Conservation (phyloP, 1,140 invertebrate genomes). For the Elymnias hypermnestra region DNA sequence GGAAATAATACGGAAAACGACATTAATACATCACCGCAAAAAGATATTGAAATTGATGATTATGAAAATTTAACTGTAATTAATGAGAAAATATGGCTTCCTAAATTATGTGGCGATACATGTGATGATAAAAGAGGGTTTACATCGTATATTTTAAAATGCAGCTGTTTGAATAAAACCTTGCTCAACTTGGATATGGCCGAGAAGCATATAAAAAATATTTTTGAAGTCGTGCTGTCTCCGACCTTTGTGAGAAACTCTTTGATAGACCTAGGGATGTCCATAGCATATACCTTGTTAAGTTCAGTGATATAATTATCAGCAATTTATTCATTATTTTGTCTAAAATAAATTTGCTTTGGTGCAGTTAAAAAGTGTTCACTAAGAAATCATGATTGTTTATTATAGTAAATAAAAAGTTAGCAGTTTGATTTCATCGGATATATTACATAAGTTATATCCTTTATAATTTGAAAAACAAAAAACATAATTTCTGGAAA, state of each 20-base stretch:
- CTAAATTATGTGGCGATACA: constrained; percentile 10
- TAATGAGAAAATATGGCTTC: constrained; percentile 12
- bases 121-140: constrained; percentile 9
- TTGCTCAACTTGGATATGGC: constrained; percentile 3
- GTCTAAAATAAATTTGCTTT: background rate
- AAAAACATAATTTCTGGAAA: too few species aligned
- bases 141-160: constrained; percentile 14
- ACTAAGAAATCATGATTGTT: too few species aligned
- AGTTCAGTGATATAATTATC: background rate
- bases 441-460: too few species aligned
- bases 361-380: background rate
- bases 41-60: background rate
- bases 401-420: too few species aligned
- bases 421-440: too few species aligned
- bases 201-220: background rate
- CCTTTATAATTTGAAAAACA: too few species aligned
- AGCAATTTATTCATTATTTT: background rate
- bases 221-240: background rate
- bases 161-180: constrained; percentile 12
- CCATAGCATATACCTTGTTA: background rate
- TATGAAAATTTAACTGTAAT: constrained; percentile 1
- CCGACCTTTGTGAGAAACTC: background rate
- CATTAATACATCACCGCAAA: background rate
- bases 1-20: background rate
- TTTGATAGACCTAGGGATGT: background rate